phyloP scores from a whole-genome alignment of 53 echinoderm and acorn worm genomes.

The Paracentrotus lividus region DNA sequence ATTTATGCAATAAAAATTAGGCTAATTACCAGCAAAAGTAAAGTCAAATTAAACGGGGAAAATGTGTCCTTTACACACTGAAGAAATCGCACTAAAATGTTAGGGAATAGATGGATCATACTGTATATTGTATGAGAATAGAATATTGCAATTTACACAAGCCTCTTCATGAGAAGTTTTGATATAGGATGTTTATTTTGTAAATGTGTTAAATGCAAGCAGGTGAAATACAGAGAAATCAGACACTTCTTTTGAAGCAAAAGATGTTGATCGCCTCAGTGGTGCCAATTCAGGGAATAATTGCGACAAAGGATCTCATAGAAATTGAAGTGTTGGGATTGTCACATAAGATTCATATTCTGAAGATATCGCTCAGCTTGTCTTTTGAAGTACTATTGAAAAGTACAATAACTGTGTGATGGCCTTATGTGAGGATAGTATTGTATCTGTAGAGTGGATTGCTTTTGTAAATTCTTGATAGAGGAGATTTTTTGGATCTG shows the following conservation, averaged over 20 bases:
- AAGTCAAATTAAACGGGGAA: neutral
- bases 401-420: neutral
- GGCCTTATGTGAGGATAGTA: too few relatives aligned
- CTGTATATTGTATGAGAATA: too few relatives aligned
- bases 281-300: conserved; percentile 4
- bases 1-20: too few relatives aligned
- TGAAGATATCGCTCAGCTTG: neutral
- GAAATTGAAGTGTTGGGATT: neutral
- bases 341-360: neutral
- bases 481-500: too few relatives aligned
- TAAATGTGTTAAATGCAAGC: neutral
- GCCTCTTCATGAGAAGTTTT: neutral
- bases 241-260: neutral
- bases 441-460: too few relatives aligned
- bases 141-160: neutral
- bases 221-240: neutral
- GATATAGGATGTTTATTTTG: neutral
- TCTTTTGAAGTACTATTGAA: neutral
- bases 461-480: too few relatives aligned
- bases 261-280: neutral
- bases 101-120: too few relatives aligned
- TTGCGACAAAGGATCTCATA: neutral
- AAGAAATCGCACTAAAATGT: neutral
- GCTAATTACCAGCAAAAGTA: neutral
- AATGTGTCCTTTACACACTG: neutral